Conservation (phyloP, 2,797 vertebrate genomes). For the Streptopelia turtur region DNA sequence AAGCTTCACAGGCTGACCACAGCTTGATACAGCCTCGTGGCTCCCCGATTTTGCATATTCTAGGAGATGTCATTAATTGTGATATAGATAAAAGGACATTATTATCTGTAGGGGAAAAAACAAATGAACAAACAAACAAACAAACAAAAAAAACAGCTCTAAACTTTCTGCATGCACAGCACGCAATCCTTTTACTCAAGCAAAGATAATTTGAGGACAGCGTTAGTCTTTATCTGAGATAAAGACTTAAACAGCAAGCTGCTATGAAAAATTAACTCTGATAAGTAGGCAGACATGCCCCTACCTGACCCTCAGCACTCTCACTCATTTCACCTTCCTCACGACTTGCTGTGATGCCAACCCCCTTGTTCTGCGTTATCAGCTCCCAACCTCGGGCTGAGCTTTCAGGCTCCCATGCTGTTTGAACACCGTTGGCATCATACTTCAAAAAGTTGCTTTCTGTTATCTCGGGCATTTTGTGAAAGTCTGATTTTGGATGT, state of each 20-base stretch:
- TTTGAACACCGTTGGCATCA: neutral
- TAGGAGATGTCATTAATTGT: neutral
- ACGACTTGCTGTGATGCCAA: neutral
- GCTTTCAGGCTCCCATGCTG: neutral
- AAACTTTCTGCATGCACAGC: neutral
- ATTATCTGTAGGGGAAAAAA: neutral
- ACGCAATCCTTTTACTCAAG: neutral
- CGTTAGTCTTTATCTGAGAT: neutral
- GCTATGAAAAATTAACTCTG: slow-evolving; percentile 11
- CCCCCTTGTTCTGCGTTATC: neutral
- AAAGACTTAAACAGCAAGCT: neutral
- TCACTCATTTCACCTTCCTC: neutral
- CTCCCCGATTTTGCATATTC: neutral
- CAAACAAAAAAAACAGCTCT: neutral
- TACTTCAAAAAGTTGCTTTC: slow-evolving; percentile 51
- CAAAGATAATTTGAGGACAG: neutral
- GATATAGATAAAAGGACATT: neutral
- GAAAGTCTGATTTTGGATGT: neutral
- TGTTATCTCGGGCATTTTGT: slow-evolving; percentile 32
- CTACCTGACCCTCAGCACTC: neutral
- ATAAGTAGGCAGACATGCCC: neutral
- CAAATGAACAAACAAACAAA: too few relatives aligned
- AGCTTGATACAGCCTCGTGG: neutral
- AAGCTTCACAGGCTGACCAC: neutral
- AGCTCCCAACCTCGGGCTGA: slow-evolving; percentile 26